Evolutionary conservation across 2,888 invertebrate species (phyloP).

Genomic region (Phalangium opilio): DNA sequence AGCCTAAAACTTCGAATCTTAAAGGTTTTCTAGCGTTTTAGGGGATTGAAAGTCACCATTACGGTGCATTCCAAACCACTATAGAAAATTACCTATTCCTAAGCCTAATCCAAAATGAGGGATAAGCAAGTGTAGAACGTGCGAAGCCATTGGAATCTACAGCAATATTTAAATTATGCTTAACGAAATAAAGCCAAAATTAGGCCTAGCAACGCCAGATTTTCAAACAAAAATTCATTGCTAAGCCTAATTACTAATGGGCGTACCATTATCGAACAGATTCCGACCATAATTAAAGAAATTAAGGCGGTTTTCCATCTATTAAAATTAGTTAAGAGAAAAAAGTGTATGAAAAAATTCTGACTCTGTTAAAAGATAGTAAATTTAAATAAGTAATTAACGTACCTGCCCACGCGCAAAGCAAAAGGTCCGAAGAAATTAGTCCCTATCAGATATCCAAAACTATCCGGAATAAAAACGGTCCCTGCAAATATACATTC

Average conservation of each 20-base stretch:
- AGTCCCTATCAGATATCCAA: slow-evolving; percentile 66
- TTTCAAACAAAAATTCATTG: neutral
- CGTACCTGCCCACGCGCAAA: slow-evolving; percentile 41
- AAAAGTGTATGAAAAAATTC: neutral
- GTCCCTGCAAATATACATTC: slow-evolving; percentile 51
- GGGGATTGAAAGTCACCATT: too few species aligned
- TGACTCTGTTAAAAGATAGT: neutral
- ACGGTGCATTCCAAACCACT: too few species aligned
- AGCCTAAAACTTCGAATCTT: too few species aligned
- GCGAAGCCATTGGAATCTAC: slow-evolving; percentile 46
- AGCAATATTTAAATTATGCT: slow-evolving; percentile 9
- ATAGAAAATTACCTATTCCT: slow-evolving; percentile 66
- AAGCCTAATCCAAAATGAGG: slow-evolving; percentile 65
- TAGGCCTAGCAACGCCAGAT: neutral
- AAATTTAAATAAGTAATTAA: neutral
- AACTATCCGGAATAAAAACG: slow-evolving; percentile 68
- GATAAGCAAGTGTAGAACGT: slow-evolving; percentile 45
- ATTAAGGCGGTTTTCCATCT: slow-evolving; percentile 46
- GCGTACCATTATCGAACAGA: slow-evolving; percentile 45
- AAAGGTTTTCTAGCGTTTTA: too few species aligned
- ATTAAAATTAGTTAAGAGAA: neutral
- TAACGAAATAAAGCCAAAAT: neutral
- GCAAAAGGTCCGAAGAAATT: slow-evolving; percentile 56
- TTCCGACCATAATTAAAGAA: slow-evolving; percentile 46
- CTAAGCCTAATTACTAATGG: too few species aligned